Conservation (phyloP, 2,888 invertebrate species). For the Isoperla grammatica region DNA sequence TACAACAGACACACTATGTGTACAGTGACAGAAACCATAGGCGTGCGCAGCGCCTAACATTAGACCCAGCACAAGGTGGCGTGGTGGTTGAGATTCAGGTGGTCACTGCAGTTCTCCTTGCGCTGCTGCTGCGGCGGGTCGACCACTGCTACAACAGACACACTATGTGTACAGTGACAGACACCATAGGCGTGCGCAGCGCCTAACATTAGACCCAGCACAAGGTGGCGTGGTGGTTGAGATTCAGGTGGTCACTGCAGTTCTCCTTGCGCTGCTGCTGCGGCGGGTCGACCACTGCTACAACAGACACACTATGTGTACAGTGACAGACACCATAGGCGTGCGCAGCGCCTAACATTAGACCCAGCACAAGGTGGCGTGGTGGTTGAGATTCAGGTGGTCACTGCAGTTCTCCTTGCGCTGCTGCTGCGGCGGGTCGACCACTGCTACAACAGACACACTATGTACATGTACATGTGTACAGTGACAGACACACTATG, state of each 20-base stretch:
- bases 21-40: not conserved
- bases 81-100: constrained; percentile 36
- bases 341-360: no score
- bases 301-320: not conserved
- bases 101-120: constrained; percentile 14
- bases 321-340: not conserved
- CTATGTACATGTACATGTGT: no score
- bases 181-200: no score
- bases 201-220: constrained; percentile 18
- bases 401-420: constrained; percentile 6
- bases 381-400: constrained; percentile 34
- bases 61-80: constrained; percentile 35
- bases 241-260: constrained; percentile 23
- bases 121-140: not conserved
- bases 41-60: no score
- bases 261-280: not conserved
- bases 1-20: not conserved
- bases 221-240: constrained; percentile 40
- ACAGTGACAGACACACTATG: not conserved
- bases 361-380: constrained; percentile 37
- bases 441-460: not conserved
- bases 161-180: not conserved
- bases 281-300: no score
- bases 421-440: not conserved
- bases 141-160: not conserved